Evolutionary conservation across 2,113 vertebrate genomes (phyloP).

Genomic region (Noctilio leporinus): DNA sequence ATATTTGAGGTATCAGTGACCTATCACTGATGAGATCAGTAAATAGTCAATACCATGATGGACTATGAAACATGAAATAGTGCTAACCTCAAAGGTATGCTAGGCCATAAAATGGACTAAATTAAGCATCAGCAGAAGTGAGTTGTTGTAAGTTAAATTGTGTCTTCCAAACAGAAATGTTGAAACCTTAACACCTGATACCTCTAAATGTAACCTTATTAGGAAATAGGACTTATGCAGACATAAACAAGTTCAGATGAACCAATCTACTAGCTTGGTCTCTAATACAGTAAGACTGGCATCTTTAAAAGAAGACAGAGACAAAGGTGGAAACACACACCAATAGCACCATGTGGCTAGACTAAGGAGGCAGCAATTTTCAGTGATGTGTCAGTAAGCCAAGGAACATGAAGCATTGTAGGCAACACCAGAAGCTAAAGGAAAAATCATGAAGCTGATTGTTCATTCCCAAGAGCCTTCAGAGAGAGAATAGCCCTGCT

Average conservation of each 20-base stretch:
- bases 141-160: not conserved
- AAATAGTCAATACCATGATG: not conserved
- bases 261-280: rapidly evolving
- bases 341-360: not conserved
- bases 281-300: not conserved
- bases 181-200: not conserved
- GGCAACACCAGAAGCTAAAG: not conserved
- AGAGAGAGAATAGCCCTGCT: not conserved
- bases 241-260: not conserved
- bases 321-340: not conserved
- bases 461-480: not conserved
- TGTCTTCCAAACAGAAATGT: not conserved
- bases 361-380: not conserved
- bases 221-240: not conserved
- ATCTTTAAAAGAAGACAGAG: not conserved
- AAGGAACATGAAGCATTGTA: not conserved
- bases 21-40: not conserved
- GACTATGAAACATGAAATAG: not conserved
- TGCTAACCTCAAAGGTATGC: not conserved
- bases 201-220: not conserved
- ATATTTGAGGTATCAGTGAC: not conserved
- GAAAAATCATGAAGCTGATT: not conserved
- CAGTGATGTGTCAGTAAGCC: not conserved
- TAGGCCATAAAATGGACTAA: not conserved
- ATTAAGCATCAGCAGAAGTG: not conserved